Percentiles rank a stretch among this genome's conserved stretches.
These are phyloP conservation scores for Drosophila subobscura DNA, from an alignment of 1,140 invertebrate species.

Conservation along the genomic window DNA sequence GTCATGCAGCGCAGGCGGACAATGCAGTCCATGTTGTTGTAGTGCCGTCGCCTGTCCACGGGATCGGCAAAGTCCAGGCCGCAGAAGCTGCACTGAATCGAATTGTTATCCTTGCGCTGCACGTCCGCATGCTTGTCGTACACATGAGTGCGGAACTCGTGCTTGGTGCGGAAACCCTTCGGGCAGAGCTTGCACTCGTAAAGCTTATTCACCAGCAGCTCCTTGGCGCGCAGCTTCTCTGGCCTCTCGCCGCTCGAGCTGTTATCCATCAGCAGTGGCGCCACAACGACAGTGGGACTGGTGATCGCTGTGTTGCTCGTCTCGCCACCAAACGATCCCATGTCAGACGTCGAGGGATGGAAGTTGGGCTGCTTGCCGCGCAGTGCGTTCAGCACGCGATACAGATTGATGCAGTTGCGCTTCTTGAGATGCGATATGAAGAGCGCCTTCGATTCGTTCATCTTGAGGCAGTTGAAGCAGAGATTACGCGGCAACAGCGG, in stretches of 20 bases:
- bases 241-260: conserved; percentile 40
- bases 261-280: conserved; percentile 4
- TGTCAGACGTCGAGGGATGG: too few species aligned
- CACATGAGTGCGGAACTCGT: conserved; percentile 82
- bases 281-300: conserved; percentile 17
- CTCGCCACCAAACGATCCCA: too few species aligned
- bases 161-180: conserved; percentile 79
- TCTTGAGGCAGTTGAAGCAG: conserved; percentile 83
- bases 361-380: conserved; percentile 39
- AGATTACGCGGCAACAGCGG: conserved; percentile 74
- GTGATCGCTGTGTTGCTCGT: not conserved
- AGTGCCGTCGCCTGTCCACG: conserved; percentile 76
- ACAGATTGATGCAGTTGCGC: conserved; percentile 82
- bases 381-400: conserved; percentile 64
- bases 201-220: conserved; percentile 79
- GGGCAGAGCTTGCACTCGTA: conserved; percentile 82
- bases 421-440: conserved; percentile 83
- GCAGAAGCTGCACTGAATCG: conserved; percentile 78
- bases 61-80: conserved; percentile 80
- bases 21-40: conserved; percentile 83
- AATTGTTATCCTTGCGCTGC: conserved; percentile 75
- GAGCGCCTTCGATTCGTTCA: conserved; percentile 81
- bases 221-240: conserved; percentile 78
- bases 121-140: conserved; percentile 82
- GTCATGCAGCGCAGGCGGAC: conserved; percentile 81